These are phyloP conservation scores for Microplitis manilae DNA, from an alignment of 2,888 invertebrate genomes.

Conservation along the genomic window DNA sequence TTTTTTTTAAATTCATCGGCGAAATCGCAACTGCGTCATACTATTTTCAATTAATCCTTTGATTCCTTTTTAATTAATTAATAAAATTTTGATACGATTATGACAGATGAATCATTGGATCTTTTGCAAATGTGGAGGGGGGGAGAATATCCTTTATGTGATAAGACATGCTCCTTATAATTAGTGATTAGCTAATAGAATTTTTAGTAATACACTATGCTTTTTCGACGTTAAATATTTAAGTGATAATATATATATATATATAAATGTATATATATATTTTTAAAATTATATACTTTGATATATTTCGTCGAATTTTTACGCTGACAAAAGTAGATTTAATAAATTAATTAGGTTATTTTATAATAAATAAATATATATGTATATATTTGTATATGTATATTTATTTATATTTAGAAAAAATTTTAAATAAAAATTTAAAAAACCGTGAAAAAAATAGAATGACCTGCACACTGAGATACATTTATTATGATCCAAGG, in stretches of 20 bases:
- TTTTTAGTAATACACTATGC: slow-evolving; percentile 34
- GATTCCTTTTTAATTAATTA: neutral
- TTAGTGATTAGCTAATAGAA: slow-evolving; percentile 36
- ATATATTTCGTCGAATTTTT: slow-evolving; percentile 20
- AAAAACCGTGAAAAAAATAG: slow-evolving; percentile 28
- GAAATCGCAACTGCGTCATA: too few species aligned
- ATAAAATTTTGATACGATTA: neutral
- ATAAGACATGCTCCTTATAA: slow-evolving; percentile 22
- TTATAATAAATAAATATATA: slow-evolving; percentile 7
- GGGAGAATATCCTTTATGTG: neutral
- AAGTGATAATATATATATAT: slow-evolving; percentile 11
- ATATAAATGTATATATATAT: neutral
- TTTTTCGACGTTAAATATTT: slow-evolving; percentile 26
- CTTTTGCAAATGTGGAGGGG: too few species aligned
- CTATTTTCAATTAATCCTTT: too few species aligned
- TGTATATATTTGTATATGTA: neutral
- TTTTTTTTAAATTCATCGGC: too few species aligned
- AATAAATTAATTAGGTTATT: slow-evolving; percentile 10
- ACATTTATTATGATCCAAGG: slow-evolving; percentile 27
- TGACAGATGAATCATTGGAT: too few species aligned
- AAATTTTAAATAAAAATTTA: slow-evolving; percentile 16
- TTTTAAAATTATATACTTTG: slow-evolving; percentile 4
- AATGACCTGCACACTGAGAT: slow-evolving; percentile 37
- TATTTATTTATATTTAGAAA: neutral
- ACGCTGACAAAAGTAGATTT: slow-evolving; percentile 31